Evolutionary conservation across 53 echinoderm and acorn worm genomes (phyloP).

Genomic region (Echinarachnius parma): DNA sequence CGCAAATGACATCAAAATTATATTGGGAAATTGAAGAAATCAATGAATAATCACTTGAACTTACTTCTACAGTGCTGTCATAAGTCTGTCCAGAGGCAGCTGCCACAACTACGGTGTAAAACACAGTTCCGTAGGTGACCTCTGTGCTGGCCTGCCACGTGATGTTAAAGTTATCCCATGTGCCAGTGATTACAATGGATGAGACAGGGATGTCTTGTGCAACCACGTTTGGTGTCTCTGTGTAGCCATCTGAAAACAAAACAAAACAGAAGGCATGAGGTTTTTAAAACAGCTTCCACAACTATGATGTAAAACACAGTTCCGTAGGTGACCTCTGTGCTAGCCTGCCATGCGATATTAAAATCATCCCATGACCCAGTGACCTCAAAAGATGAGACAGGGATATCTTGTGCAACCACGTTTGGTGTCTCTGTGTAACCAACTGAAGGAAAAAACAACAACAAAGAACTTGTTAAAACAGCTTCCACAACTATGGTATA

Average conservation of each 20-base stretch:
- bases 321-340: slow-evolving; percentile 64
- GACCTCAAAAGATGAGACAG: slow-evolving; percentile 44
- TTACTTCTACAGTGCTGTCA: slow-evolving; percentile 15
- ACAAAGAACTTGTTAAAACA: too few relatives aligned
- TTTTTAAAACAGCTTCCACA: too few relatives aligned
- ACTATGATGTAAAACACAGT: slow-evolving; percentile 65
- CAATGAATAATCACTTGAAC: too few relatives aligned
- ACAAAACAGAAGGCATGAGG: too few relatives aligned
- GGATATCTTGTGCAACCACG: slow-evolving; percentile 62
- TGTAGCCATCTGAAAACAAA: slow-evolving; percentile 64
- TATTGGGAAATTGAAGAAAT: too few relatives aligned
- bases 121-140: slow-evolving; percentile 66
- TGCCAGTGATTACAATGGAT: slow-evolving; percentile 52
- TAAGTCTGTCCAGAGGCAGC: slow-evolving; percentile 8
- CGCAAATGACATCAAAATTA: too few relatives aligned
- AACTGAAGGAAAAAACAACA: too few relatives aligned
- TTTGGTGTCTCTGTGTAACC: slow-evolving; percentile 56
- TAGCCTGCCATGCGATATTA: slow-evolving; percentile 63
- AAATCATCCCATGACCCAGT: slow-evolving; percentile 70
- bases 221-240: slow-evolving; percentile 53
- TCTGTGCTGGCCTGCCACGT: slow-evolving; percentile 66
- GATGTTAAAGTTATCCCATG: slow-evolving; percentile 71
- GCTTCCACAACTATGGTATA: too few relatives aligned
- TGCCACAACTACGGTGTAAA: slow-evolving; percentile 54
- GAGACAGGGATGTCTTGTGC: slow-evolving; percentile 52